These are phyloP conservation scores for Paraescarpia echinospica DNA, from an alignment of 1,140 invertebrate species.

Conservation along the genomic window DNA sequence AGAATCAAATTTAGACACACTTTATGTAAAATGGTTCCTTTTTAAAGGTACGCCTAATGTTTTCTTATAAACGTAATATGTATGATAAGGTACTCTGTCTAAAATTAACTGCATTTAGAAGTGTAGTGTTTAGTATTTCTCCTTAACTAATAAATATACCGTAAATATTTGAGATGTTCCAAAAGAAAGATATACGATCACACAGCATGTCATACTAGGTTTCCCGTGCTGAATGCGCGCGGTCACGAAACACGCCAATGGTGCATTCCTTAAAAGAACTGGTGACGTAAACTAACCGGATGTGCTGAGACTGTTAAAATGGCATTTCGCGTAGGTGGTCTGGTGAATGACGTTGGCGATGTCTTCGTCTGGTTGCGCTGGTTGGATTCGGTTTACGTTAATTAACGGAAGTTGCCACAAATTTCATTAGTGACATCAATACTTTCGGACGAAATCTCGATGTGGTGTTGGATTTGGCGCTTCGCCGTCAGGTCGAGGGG, in stretches of 20 bases:
- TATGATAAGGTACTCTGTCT: not conserved
- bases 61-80: not conserved
- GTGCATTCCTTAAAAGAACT: not conserved
- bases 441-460: not conserved
- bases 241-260: not conserved
- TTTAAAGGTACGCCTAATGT: not conserved
- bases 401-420: not conserved
- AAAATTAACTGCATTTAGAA: not conserved
- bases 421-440: not conserved
- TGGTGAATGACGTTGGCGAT: not conserved
- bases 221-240: not conserved
- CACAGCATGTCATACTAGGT: not conserved
- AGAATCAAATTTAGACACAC: no score
- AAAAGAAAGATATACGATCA: not conserved
- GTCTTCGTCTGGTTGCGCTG: not conserved
- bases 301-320: not conserved
- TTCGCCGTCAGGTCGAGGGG: no score
- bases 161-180: not conserved
- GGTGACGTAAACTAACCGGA: not conserved
- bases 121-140: not conserved
- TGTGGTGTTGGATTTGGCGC: not conserved
- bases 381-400: not conserved
- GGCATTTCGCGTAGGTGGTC: not conserved
- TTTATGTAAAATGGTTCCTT: no score
- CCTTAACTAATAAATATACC: not conserved